A percentile compares a stretch with the other conserved stretches of the same genome.
Evolutionary conservation across 30 jellyfish, hydroid and myxozoan genomes (phyloP).

Genomic region (Nemopilema nomurai): DNA sequence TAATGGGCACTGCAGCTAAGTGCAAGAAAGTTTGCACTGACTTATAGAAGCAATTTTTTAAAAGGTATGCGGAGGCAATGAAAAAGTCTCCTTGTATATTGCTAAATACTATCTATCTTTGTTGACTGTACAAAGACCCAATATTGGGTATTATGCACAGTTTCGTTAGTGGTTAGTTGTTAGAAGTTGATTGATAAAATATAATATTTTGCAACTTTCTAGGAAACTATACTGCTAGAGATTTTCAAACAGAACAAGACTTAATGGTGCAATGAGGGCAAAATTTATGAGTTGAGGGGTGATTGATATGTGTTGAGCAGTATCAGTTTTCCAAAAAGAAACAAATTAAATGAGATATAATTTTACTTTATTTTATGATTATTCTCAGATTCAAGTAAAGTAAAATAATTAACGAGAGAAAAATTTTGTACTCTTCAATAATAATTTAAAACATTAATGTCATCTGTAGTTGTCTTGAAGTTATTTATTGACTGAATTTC

Average conservation of each 20-base stretch:
- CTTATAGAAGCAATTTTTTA: no score
- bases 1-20: no score
- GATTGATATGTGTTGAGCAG: conserved; percentile 21
- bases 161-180: no score
- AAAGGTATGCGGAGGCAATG: no score
- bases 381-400: not conserved
- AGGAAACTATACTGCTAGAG: conserved; percentile 36
- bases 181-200: conserved; percentile 6
- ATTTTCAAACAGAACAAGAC: conserved; percentile 26
- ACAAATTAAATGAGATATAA: not conserved
- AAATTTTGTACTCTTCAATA: conserved; percentile 22
- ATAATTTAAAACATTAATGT: conserved; percentile 17
- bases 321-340: conserved; percentile 21
- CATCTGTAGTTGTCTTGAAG: conserved; percentile 45
- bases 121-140: no score
- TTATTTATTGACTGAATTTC: conserved; percentile 34
- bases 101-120: no score
- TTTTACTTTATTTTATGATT: not conserved
- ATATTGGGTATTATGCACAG: no score
- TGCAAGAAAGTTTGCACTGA: no score
- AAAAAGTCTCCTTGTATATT: no score
- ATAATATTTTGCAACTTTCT: conserved; percentile 16
- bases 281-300: conserved; percentile 6
- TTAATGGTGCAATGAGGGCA: conserved; percentile 22
- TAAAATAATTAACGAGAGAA: conserved; percentile 24